A percentile compares a stretch with the other conserved stretches of the same genome.
Evolutionary conservation across 2,113 vertebrate species (phyloP).

Genomic region (Xenopus borealis): DNA sequence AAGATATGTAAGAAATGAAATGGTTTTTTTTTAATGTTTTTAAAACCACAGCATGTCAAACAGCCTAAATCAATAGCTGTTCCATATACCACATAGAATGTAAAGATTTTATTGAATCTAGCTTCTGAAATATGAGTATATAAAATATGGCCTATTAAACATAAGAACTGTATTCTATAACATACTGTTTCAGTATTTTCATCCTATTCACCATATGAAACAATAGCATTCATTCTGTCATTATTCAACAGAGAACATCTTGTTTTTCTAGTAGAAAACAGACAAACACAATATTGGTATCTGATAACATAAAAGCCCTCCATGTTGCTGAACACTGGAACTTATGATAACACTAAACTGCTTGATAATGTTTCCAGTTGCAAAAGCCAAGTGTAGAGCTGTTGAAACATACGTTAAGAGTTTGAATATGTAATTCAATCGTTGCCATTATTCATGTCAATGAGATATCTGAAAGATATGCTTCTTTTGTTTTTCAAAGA

Average conservation of each 20-base stretch:
- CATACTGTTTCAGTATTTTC: too few relatives aligned
- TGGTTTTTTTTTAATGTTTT: too few relatives aligned
- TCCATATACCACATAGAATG: too few relatives aligned
- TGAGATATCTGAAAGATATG: conserved; percentile 30
- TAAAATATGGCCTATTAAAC: too few relatives aligned
- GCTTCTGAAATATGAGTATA: too few relatives aligned
- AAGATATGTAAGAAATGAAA: too few relatives aligned
- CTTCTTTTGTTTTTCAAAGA: conserved; percentile 20
- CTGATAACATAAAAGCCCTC: conserved; percentile 13
- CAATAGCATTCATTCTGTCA: conserved; percentile 10
- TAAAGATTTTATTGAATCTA: too few relatives aligned
- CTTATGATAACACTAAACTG: conserved; percentile 26
- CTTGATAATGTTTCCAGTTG: conserved; percentile 32
- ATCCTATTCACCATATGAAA: conserved; percentile 15
- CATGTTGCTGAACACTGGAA: conserved; percentile 9
- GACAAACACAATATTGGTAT: conserved; percentile 15
- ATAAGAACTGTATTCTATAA: too few relatives aligned
- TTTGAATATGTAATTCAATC: conserved; percentile 28
- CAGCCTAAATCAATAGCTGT: too few relatives aligned
- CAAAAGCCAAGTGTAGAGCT: conserved; percentile 20
- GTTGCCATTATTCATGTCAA: conserved; percentile 26
- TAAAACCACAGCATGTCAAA: too few relatives aligned
- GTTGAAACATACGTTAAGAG: conserved; percentile 36
- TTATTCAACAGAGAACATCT: conserved; percentile 19
- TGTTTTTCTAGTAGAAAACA: conserved; percentile 1